These are phyloP conservation scores for Porites lobata DNA, from an alignment of 92 coral and sea anemone genomes.

Conservation along the genomic window DNA sequence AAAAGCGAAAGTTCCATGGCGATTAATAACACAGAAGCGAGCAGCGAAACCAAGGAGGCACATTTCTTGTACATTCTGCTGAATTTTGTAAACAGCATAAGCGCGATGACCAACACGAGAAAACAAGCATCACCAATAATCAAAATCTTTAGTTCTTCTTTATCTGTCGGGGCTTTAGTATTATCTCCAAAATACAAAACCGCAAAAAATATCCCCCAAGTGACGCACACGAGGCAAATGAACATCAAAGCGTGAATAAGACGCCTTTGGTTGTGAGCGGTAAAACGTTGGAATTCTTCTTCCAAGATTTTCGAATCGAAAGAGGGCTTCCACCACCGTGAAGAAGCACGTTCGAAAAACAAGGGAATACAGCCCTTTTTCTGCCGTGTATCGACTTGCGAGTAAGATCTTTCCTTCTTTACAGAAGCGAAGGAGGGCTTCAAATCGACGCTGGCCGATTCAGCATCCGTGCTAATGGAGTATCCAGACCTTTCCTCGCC, in stretches of 20 bases:
- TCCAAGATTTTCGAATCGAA: constrained; percentile 97
- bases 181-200: constrained; percentile 14
- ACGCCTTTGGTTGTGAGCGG: constrained; percentile 92
- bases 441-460: constrained; percentile 81
- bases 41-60: constrained; percentile 85
- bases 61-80: constrained; percentile 85
- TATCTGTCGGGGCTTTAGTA: constrained; percentile 17
- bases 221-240: constrained; percentile 78
- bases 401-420: constrained; percentile 97
- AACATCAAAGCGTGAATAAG: constrained; percentile 88
- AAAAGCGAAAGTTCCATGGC: constrained; percentile 87
- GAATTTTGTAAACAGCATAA: constrained; percentile 89
- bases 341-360: constrained; percentile 99
- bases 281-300: constrained; percentile 96
- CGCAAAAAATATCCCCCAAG: constrained; percentile 97
- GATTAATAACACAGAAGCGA: constrained; percentile 83
- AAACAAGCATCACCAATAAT: constrained; percentile 82
- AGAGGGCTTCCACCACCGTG: constrained; percentile 98
- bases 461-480: constrained; percentile 84
- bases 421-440: constrained; percentile 75
- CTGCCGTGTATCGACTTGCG: constrained; percentile 98
- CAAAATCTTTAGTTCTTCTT: constrained; percentile 49
- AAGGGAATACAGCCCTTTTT: constrained; percentile 99
- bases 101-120: constrained; percentile 74
- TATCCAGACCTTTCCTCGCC: constrained; percentile 71